Conservation (phyloP, 2,113 vertebrate species). For the Crotalus horridus region DNA sequence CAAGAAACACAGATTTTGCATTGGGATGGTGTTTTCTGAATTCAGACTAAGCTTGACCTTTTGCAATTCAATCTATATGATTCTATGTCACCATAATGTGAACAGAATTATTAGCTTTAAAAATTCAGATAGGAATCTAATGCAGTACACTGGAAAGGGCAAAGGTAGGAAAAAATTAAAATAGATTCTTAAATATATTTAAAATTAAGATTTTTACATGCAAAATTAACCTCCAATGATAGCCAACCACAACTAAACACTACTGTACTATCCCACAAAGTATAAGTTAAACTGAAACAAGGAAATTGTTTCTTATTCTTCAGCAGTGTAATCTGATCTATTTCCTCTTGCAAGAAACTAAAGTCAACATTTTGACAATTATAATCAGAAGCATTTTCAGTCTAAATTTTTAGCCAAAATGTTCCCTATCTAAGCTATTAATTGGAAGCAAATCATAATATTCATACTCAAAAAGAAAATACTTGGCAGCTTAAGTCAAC, state of each 20-base stretch:
- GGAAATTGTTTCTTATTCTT: neutral
- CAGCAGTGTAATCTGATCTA: accelerated
- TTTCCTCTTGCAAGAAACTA: accelerated
- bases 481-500: neutral
- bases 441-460: neutral
- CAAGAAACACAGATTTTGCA: neutral
- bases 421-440: neutral
- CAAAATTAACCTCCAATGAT: neutral
- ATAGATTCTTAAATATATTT: neutral
- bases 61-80: neutral
- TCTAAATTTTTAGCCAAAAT: neutral
- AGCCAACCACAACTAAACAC: neutral
- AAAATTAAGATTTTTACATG: neutral
- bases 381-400: neutral
- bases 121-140: neutral
- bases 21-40: neutral
- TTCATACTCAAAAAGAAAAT: neutral
- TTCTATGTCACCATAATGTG: neutral
- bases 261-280: accelerated
- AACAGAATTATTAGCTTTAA: neutral
- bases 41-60: neutral
- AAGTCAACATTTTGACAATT: neutral
- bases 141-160: neutral
- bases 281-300: neutral
- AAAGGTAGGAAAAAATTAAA: neutral